Evolutionary conservation across 92 coral and sea anemone species (phyloP), one percentile per base, ranked within the genome.

Genomic region (Porites lobata): DNA sequence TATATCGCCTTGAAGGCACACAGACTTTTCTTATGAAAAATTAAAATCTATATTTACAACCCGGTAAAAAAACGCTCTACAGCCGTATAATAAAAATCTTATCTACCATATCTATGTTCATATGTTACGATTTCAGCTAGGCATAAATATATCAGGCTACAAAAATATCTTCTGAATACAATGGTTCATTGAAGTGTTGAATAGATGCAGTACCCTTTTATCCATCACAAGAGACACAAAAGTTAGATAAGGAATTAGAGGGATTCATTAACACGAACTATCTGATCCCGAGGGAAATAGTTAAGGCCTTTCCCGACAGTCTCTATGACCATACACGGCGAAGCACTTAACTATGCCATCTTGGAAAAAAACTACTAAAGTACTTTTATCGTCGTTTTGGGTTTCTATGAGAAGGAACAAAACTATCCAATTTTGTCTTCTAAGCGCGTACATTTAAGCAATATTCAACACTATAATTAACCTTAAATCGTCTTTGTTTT

Each of bases 141-240:
- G 87, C 86, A 83, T 94, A 94, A 94, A 94, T 94, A 94, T 73
- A 73, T 73, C 76, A 74, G 54, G 87, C 97, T 94, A 94, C 93
- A 94, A 94, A 94, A 94, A 89, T 94, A 94, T 85, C 92, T 87
- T 70, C 90, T 56, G 68, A 13, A 12, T 56, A 56, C 11, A 38
- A 14, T 57, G 72, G 15, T 14, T n/a, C 56, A 38, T 18, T 82
- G 29, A 21, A 57, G 66, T 9, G 43, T 69, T 29, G 69, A 82
- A 69, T 29, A 77, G 47, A 38, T 38, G 6, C 38, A 9, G 52
- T 18, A 58, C 61, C 26, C 61, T 14, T 10, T 56, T 2, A 56
- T 14, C 8, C 15, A 56, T 14, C 8, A 56, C 11, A 56, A 56
- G 13, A 56, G 61, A 56, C 11, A 56, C 11, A 54, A 9, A 10